Base-by-base conservation (phyloP, 2,888 invertebrate genomes). In the Atrina japonica region DNA sequence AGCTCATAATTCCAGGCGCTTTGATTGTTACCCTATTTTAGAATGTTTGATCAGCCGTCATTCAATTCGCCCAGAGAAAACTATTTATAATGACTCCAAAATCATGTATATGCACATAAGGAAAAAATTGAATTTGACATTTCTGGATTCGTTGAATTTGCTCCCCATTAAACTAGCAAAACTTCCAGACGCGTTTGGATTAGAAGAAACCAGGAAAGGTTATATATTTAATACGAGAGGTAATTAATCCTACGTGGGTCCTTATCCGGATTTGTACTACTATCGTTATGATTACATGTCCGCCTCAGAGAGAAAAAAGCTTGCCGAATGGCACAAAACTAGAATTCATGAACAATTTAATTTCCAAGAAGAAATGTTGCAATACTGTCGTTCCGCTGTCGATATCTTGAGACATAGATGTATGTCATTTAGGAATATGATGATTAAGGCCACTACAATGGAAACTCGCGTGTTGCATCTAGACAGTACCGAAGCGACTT, bases 221-320 rank as follows among this genome's bases (percentile, higher is more conserved):
- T 49, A 49, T 49, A n/a, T n/a, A n/a, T n/a, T n/a, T n/a, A n/a
- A 21, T 49, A 21, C 49, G 21, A 49, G 21, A 49, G 9, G 9
- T 49, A n/a, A 3, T 49, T 23, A 49, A 49, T 21, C 49, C 49
- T 52, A 52, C 52, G 25, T 52, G 21, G 52, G 52, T 52, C 52
- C 52, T 14, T 52, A 52, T 52, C 52, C 52, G 3, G 52, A 18
- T 2, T 52, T 52, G 14, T 16, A 23, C 23, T 52, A 52, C 25
- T 52, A 52, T 52, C 23, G 52, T 23, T 25, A 52, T 52, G 52
- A 52, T 25, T 52, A 23, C 25, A 52, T 52, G 52, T 52, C 52
- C 9, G 16, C 52, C 14, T 18, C 23, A 3, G 52, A 52, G 23
- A 52, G 52, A 25, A 25, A 52, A 25, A 52, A 52, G 25, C 52